Base-by-base conservation (phyloP, 1,140 invertebrate species). In the Papilio machaon region DNA sequence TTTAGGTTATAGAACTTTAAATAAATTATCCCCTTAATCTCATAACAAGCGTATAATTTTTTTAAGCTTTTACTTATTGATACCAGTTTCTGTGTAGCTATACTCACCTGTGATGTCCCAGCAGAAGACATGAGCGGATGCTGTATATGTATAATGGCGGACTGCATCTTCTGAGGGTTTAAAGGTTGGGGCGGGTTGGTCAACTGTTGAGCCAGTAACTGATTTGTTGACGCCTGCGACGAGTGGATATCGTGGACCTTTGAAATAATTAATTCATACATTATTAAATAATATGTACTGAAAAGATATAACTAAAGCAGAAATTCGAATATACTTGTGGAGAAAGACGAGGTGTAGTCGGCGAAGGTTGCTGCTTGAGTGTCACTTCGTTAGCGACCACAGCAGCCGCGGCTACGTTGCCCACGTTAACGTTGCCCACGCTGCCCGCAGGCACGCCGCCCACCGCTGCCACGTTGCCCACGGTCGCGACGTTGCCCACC, bases 141-240 rank as follows among this genome's bases (percentile, higher is more conserved):
- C 76, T 95, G 92, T 85, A 95, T 95, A 84, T 95, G 92, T 81
- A 95, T 94, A 73, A 95, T 94, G 64, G 95, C 92, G 15, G 93
- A 93, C 80, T 95, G 95, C 84, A 95, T 93, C 78, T 95, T 95
- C 70, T 95, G 95, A 15, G 94, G 95, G 86, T 89, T 95, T 78
- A 90, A 91, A 11, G 93, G 93, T 84, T 95, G 95, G 43, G 91
- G 95, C 13, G 95, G 92, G 80, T 94, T 95, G 46, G 94, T 95
- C 64, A 95, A 86, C 84, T 95, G 95, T 73, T 95, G 94, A 1
- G 93, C 93, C 47, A 95, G 83, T 60, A 95, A 81, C 83, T 95
- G 95, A 81, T 95, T 95, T 15, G 94, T 93, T 35, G 94, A 93
- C 80, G 91, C 92, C 81, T 95, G 94, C 89, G 83, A 38, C 90